Evolutionary conservation across 2,888 invertebrate genomes (phyloP).

Genomic region (Sarcophaga caerulescens): DNA sequence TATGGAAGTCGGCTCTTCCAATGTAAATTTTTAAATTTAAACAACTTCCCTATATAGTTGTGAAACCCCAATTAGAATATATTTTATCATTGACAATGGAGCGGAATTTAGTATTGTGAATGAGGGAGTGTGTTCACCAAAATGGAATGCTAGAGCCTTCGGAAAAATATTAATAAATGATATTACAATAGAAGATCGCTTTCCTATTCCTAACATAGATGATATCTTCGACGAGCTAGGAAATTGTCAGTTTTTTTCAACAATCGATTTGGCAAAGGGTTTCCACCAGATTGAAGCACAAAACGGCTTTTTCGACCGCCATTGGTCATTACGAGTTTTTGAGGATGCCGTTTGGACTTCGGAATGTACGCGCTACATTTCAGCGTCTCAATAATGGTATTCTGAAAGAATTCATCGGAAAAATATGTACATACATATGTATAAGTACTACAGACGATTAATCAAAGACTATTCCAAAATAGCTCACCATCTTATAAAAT

Average conservation of each 20-base stretch:
- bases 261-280: neutral
- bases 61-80: neutral
- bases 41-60: no score
- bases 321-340: conserved; percentile 39
- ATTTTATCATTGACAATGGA: neutral
- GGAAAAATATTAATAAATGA: no score
- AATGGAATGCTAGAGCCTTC: no score
- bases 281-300: neutral
- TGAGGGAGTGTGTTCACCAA: neutral
- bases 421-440: no score
- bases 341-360: conserved; percentile 32
- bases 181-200: no score
- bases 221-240: no score
- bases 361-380: conserved; percentile 25
- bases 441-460: neutral
- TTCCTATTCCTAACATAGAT: no score
- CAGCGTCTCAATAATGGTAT: neutral
- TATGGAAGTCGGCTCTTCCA: neutral
- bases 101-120: neutral
- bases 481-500: neutral
- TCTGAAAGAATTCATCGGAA: conserved; percentile 14
- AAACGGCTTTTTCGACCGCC: conserved; percentile 45
- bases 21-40: neutral
- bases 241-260: no score
- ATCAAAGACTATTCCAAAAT: conserved; percentile 3